Conservation (phyloP, 2,888 invertebrate genomes). For the Cryptocheilus praepositus region DNA sequence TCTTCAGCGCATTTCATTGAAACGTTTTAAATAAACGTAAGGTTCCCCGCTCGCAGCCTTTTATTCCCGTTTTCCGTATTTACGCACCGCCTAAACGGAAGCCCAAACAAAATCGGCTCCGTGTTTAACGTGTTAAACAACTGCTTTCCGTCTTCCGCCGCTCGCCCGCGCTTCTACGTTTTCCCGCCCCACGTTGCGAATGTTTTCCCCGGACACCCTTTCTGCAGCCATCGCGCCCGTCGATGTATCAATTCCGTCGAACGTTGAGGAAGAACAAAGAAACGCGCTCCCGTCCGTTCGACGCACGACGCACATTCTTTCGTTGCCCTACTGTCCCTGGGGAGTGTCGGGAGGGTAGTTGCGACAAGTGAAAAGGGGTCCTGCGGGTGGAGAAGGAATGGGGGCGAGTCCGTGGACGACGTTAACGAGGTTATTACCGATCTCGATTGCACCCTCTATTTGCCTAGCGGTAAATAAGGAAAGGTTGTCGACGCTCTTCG, state of each 20-base stretch:
- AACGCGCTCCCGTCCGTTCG: no score
- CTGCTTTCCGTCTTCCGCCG: no score
- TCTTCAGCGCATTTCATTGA: no score
- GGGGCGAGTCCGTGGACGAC: constrained; percentile 22
- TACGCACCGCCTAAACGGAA: no score
- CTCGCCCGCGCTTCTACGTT: no score
- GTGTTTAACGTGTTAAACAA: no score
- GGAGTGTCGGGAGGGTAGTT: constrained; percentile 3
- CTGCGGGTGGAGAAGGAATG: constrained; percentile 13
- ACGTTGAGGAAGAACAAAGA: constrained; percentile 36
- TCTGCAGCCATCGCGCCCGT: constrained; percentile 22
- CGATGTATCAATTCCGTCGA: constrained; percentile 64
- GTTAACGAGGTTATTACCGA: constrained; percentile 46
- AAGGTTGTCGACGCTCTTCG: background rate
- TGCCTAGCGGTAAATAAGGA: constrained; percentile 40
- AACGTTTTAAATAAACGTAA: no score
- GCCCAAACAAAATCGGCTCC: no score
- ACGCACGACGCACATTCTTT: background rate
- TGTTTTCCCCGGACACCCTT: no score
- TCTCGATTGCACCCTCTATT: constrained; percentile 40
- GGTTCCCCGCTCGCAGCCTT: no score
- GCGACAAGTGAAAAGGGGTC: constrained; percentile 56
- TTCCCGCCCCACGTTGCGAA: no score
- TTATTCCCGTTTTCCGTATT: no score
- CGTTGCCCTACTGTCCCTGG: constrained; percentile 8